Base-by-base conservation (phyloP, 1,140 invertebrate genomes). In the Lepidurus packardi region DNA sequence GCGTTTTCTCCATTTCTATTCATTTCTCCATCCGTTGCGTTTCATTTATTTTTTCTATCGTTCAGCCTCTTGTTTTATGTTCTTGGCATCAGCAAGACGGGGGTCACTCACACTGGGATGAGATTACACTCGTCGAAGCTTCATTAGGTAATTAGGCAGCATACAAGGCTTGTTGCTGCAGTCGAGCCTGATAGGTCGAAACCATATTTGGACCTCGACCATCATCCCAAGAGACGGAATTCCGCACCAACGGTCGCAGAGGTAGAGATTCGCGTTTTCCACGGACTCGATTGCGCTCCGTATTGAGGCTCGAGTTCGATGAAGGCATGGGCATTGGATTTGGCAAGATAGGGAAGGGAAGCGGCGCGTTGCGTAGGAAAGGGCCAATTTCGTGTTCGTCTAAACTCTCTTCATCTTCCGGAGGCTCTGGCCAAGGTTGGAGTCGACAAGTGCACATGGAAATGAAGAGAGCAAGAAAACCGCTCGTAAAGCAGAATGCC, bases 171-270 rank as follows among this genome's bases (percentile, higher is more conserved):
- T 53, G 78, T 45, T 78, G 78, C 73, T 78, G 74, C 7, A 78
- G 73, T 44, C 78, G 65, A 16, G 78, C 41, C 16, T 44, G 53
- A 21, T 65, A 65, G 53, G 53, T 65, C 16, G 53, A 65, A 65
- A 11, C 21, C 53, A 65, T 78, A 74, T 45, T 78, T 47, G 78
- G 78, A 44, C 75, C 75, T 24, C 74, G 73, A 7, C 76, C 76
- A 47, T 78, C 78, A 43, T 78, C 78, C 78, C 78, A 78, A 74
- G 73, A 75, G 41, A 78, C 78, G 11, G 78, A 78, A 34, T 78
- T 78, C 43, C 78, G 74, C 42, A 78, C 78, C 24, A 77, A n/a
- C n/a, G 78, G 73, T 75, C 78, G 73, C 16, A 78, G 73, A 47
- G 73, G 78, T 74, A 78, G 44, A 25, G 74, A 45, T 16, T 78